Base-by-base conservation (phyloP, 2,888 invertebrate genomes). In the Epinotia ramella region DNA sequence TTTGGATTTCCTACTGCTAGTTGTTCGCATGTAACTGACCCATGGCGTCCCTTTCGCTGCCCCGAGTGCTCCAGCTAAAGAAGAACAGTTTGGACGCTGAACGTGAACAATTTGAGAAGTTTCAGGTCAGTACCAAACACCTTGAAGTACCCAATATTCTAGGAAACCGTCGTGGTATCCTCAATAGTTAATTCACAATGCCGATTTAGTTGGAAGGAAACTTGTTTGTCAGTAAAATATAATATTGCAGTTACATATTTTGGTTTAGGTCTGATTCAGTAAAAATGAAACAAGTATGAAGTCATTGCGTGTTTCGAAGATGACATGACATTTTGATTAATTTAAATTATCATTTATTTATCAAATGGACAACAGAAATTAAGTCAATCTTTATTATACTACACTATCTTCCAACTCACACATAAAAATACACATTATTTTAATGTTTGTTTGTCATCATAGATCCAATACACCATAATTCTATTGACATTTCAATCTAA, bases 91-190 rank as follows among this genome's bases (percentile, higher is more conserved):
- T 97, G 86, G 97, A 97, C 87, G 95, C 96, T 80, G 97, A 97
- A 89, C 95, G 97, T 73, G 97, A 98, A 89, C 96, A 96, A 84
- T 98, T 97, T 88, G 97, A 97, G 91, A 97, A 97, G 90, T 96
- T 96, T 86, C 97, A 97, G 96, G 97, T 97, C 92, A 86, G 90
- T 82, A 56, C 44, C 75, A 71, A 77, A 74, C 60, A 69, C 68
- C 71, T 70, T 77, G 63, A 33, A 77, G 44, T 13, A 11, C 20
- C 60, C 12, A 24, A 44, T 44, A 57, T 20, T 2, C 16, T 60
- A 28, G 60, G 59, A 69, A 60, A 46, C 46, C 56, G 68, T 68
- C 24, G 46, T 59, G n/a, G 20, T 60, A 60, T 60, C 24, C 28
- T 57, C 0, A 53, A 46, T 59, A 44, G 46, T 16, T 59, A 59